Percentiles rank a stretch among this genome's conserved stretches.
Evolutionary conservation across 2,888 invertebrate species (phyloP).

Genomic region (Pteria penguin): DNA sequence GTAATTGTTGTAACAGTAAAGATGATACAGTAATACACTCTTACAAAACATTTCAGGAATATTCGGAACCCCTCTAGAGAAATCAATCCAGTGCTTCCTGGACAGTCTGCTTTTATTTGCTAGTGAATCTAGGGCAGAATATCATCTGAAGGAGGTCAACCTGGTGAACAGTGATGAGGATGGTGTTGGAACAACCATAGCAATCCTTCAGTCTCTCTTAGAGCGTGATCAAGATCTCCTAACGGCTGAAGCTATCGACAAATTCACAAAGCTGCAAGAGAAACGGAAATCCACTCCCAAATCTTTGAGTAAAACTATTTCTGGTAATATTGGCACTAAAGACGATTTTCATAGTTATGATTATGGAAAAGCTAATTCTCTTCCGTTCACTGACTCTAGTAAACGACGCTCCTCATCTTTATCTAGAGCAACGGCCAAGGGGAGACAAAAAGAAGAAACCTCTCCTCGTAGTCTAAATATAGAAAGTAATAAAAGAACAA

Average conservation of each 20-base stretch:
- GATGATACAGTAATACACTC: too few relatives aligned
- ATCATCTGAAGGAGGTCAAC: constrained; percentile 46
- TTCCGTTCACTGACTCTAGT: background rate
- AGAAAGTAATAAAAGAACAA: background rate
- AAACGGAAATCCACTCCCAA: constrained; percentile 5
- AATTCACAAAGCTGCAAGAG: constrained; percentile 13
- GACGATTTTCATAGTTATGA: constrained; percentile 11
- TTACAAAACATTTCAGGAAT: constrained; percentile 56
- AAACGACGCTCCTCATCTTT: constrained; percentile 23
- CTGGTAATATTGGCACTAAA: background rate
- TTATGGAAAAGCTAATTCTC: constrained; percentile 2
- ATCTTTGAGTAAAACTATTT: background rate
- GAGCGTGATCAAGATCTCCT: constrained; percentile 34
- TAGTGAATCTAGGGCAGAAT: constrained; percentile 6
- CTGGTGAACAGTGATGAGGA: constrained; percentile 53
- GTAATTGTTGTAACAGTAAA: too few relatives aligned
- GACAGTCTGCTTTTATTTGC: constrained; percentile 52
- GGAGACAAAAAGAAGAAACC: background rate
- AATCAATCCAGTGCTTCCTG: constrained; percentile 53
- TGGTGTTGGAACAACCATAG: constrained; percentile 49
- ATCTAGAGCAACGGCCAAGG: constrained; percentile 5
- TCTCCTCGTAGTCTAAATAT: background rate
- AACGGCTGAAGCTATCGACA: constrained; percentile 18
- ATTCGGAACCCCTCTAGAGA: constrained; percentile 55
- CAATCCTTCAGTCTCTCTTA: constrained; percentile 43